Evolutionary conservation across 1,140 invertebrate species (phyloP), one percentile per base, ranked within the genome.

Genomic region (Drosophila jambulina): DNA sequence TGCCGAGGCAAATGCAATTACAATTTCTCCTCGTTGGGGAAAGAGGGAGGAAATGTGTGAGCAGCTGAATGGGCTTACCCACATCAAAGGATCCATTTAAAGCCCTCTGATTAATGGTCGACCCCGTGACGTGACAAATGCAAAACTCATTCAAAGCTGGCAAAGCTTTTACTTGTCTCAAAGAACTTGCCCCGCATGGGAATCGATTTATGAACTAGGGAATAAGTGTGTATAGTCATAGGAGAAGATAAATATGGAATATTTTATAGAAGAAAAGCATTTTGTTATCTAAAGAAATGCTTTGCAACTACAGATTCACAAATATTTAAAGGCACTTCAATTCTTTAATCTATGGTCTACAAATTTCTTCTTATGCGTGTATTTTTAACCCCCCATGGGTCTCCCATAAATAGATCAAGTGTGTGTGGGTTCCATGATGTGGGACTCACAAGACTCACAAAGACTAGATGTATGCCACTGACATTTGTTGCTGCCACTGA

Each of bases 41-140:
- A 38, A 7, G 23, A 17, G 4, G 19, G 23, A 34, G 56, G 38
- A 23, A 74, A 21, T 45, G 34, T 21, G 34, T 54, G 32, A 34
- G 48, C 36, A 48, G 42, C 19, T 58, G 25, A 58, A 69, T 21
- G 43, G 49, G 29, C 43, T 60, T 36, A 23, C 19, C 21, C 27
- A 43, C 17, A 45, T 60, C 49, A 53, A 43, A 42, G 67, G 57
- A 77, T 77, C 72, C 48, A 54, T 68, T 75, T 38, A 68, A 61
- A 60, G 63, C 56, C 38, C 40, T 25, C 38, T 77, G 74, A 77
- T 77, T 77, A 77, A 77, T 77, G 75, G 57, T 38, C 29, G 29
- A 19, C 42, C 17, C 17, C 17, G 43, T 60, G 42, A 67, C 48
- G 57, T 68, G 62, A 77, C 56, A 68, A 56, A 68, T 58, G 62